These are phyloP conservation scores for Ptilorrhoa leucosticta DNA, from an alignment of 2,113 vertebrate species.

Conservation along the genomic window DNA sequence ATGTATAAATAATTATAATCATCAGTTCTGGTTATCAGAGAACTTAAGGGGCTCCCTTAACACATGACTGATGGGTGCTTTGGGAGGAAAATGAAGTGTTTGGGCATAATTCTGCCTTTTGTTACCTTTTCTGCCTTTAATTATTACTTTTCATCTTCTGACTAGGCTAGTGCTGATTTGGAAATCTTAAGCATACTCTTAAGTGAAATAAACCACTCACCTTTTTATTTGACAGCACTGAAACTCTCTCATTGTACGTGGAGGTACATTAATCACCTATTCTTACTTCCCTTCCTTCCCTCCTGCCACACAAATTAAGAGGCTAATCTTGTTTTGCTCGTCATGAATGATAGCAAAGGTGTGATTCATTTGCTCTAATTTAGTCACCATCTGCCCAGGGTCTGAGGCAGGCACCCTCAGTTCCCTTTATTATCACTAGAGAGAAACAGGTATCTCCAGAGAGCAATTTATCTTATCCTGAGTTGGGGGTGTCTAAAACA, in stretches of 20 bases:
- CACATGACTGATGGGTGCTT: background rate
- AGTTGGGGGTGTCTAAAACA: background rate
- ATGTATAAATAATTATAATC: background rate
- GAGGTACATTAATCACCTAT: background rate
- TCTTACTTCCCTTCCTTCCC: background rate
- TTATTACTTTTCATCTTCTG: background rate
- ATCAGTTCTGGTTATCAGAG: background rate
- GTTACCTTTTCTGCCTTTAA: background rate
- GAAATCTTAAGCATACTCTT: background rate
- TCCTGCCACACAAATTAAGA: background rate
- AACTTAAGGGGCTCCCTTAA: background rate
- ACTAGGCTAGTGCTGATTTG: background rate
- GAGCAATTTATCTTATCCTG: background rate
- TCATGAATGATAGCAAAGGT: background rate
- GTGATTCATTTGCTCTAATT: constrained; percentile 45
- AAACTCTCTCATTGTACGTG: background rate
- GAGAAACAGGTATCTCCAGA: constrained; percentile 2
- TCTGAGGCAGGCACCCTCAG: constrained; percentile 1
- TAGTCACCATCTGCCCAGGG: constrained; percentile 33
- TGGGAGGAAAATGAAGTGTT: background rate
- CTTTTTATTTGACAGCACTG: background rate
- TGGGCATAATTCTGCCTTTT: background rate
- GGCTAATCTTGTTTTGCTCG: background rate
- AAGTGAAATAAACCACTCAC: background rate
- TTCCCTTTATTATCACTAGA: background rate